phyloP scores from a whole-genome alignment of 1,140 invertebrate genomes.

The Laupala kohalensis region DNA sequence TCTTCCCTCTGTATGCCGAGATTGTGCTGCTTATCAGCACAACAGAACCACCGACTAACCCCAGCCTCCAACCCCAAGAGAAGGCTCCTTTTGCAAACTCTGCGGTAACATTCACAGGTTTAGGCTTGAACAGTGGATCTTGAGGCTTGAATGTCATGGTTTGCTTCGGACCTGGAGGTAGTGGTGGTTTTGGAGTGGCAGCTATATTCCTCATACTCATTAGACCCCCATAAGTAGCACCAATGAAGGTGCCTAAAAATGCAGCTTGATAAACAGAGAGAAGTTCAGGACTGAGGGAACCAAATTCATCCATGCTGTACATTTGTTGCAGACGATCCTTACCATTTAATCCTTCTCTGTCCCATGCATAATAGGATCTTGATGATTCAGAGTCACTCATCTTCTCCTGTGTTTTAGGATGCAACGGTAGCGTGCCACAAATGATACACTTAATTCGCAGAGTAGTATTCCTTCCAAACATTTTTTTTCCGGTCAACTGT shows the following conservation, averaged over 20 bases:
- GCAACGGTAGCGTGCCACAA: too few relatives aligned
- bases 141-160: background rate
- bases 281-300: background rate
- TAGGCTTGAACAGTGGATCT: background rate
- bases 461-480: too few relatives aligned
- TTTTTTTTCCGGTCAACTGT: too few relatives aligned
- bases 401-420: too few relatives aligned
- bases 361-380: background rate
- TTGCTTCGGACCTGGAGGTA: too few relatives aligned
- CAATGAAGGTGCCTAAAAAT: background rate
- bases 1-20: background rate
- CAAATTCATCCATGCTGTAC: background rate
- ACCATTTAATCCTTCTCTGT: background rate
- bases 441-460: too few relatives aligned
- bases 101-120: background rate
- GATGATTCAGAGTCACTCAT: too few relatives aligned
- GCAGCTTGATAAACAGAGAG: background rate
- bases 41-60: background rate
- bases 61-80: background rate
- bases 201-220: too few relatives aligned
- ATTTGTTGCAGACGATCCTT: background rate
- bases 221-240: background rate
- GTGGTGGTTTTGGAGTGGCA: too few relatives aligned
- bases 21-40: background rate
- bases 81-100: background rate